A percentile compares a stretch with the other conserved stretches of the same genome.
phyloP scores from a whole-genome alignment of 2,113 vertebrate genomes.

The Hypomesus transpacificus region DNA sequence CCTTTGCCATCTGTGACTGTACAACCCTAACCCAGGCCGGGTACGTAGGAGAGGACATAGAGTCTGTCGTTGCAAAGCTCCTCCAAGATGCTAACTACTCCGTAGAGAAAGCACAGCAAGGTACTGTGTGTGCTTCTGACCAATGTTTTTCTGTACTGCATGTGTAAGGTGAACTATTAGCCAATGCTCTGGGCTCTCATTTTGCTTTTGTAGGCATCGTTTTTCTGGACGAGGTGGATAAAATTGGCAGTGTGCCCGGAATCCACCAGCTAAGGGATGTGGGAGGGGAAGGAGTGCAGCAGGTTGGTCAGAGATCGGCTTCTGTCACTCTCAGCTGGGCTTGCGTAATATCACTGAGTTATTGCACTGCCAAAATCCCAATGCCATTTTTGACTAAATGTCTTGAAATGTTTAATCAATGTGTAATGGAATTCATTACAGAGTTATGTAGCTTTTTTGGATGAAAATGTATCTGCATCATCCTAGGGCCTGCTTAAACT shows the following conservation, averaged over 20 bases:
- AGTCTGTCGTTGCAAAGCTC: slow-evolving; percentile 87
- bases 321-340: too few relatives aligned
- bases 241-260: slow-evolving; percentile 89
- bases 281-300: slow-evolving; percentile 89
- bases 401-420: slow-evolving; percentile 10
- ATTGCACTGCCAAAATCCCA: slow-evolving; percentile 7
- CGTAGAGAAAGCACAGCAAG: slow-evolving; percentile 89
- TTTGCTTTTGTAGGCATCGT: slow-evolving; percentile 77
- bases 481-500: slow-evolving; percentile 84
- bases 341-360: too few relatives aligned
- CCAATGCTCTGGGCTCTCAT: not conserved
- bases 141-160: not conserved
- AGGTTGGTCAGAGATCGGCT: slow-evolving; percentile 64
- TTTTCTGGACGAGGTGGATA: slow-evolving; percentile 91
- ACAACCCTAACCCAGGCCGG: slow-evolving; percentile 89
- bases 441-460: too few relatives aligned
- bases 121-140: slow-evolving; percentile 50
- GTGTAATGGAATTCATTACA: too few relatives aligned
- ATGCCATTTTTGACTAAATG: not conserved
- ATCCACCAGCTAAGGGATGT: slow-evolving; percentile 89
- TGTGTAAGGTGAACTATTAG: not conserved
- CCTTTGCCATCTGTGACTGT: slow-evolving; percentile 89
- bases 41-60: slow-evolving; percentile 89
- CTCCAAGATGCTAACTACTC: slow-evolving; percentile 89
- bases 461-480: not conserved